Conservation (phyloP, 1,140 invertebrate genomes). For the Aplysia californica region DNA sequence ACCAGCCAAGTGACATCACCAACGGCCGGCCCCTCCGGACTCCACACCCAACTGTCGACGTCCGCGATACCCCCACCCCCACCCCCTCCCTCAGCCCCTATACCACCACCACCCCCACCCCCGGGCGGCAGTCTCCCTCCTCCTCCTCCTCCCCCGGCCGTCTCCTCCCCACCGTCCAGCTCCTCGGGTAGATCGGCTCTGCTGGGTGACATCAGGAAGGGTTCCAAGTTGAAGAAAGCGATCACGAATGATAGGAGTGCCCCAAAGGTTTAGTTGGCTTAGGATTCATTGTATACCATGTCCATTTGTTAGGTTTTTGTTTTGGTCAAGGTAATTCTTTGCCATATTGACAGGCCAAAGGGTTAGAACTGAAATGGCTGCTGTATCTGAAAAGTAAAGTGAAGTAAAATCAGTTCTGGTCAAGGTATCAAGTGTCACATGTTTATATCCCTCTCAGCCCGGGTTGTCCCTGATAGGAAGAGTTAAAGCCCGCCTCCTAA, state of each 20-base stretch:
- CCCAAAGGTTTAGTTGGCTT: constrained; percentile 69
- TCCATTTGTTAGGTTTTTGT: not conserved
- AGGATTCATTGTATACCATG: not conserved
- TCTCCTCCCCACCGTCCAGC: constrained; percentile 23
- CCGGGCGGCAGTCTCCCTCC: constrained; percentile 5
- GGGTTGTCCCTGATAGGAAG: not conserved
- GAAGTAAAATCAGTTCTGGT: not conserved
- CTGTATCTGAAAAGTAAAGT: not conserved
- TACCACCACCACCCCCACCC: not conserved
- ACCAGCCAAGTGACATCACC: too few relatives aligned
- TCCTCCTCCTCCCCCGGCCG: constrained; percentile 39
- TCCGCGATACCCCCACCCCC: constrained; percentile 32
- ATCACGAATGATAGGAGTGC: constrained; percentile 90
- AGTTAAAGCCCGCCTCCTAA: too few relatives aligned
- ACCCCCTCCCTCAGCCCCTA: constrained; percentile 22
- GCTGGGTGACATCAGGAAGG: constrained; percentile 84
- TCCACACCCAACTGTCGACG: too few relatives aligned
- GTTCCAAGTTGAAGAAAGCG: constrained; percentile 85
- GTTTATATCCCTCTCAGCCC: not conserved
- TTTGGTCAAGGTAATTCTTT: not conserved
- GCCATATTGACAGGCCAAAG: too few relatives aligned
- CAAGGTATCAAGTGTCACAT: not conserved
- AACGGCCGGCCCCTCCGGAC: too few relatives aligned
- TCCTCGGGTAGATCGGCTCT: constrained; percentile 73
- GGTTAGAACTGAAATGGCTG: too few relatives aligned